phyloP scores from a whole-genome alignment of 1,140 invertebrate genomes.

The Oreohelix idahoensis region DNA sequence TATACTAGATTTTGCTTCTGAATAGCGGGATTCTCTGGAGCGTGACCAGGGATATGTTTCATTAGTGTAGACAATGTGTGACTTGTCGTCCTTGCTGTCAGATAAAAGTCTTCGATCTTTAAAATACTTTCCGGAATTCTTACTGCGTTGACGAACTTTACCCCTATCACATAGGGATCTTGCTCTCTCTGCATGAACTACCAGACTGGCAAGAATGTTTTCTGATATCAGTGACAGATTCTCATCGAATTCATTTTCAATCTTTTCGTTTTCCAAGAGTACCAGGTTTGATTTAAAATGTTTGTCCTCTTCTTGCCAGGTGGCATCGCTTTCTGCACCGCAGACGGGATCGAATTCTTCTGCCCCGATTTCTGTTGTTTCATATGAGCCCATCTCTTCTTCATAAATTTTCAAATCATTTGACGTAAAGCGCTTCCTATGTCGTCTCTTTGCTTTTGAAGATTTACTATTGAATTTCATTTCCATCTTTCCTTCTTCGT shows the following conservation, averaged over 20 bases:
- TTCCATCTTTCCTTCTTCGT: conserved; percentile 19
- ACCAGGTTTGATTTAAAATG: background rate
- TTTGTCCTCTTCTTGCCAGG: background rate
- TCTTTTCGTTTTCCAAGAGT: background rate
- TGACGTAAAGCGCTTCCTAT: background rate
- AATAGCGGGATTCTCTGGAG: background rate
- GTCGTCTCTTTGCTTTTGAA: background rate
- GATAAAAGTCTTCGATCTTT: background rate
- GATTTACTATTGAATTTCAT: conserved; percentile 6
- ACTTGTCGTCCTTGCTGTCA: background rate
- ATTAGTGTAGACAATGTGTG: background rate
- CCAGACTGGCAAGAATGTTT: background rate
- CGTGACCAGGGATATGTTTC: background rate
- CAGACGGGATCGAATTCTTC: background rate
- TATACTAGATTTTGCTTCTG: background rate
- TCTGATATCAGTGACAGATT: background rate
- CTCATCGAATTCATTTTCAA: background rate
- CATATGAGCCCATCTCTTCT: background rate
- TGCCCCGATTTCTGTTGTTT: background rate
- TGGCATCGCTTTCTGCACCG: background rate
- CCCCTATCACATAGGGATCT: background rate
- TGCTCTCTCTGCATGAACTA: conserved; percentile 22
- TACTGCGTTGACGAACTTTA: background rate
- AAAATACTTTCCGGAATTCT: background rate
- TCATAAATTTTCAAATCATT: background rate